phyloP scores from a whole-genome alignment of 2,888 invertebrate species.

The Amblyjoppa proteus region DNA sequence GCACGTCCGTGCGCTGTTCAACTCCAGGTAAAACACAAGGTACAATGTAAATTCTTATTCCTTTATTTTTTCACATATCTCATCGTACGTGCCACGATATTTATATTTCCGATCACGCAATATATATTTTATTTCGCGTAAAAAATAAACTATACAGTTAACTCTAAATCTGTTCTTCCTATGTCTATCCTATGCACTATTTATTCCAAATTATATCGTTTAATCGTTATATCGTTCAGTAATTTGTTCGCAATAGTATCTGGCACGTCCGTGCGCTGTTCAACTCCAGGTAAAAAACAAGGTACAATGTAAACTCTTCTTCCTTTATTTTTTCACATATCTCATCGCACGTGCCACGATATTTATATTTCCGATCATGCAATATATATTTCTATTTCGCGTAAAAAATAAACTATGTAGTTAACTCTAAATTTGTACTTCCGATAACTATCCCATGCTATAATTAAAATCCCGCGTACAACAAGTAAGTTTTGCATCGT shows the following conservation, averaged over 20 bases:
- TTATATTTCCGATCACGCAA: slow-evolving; percentile 30
- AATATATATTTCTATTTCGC: slow-evolving; percentile 8
- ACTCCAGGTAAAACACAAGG: slow-evolving; percentile 17
- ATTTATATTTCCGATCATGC: slow-evolving; percentile 31
- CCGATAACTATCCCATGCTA: not conserved
- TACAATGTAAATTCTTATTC: slow-evolving; percentile 9
- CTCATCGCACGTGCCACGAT: slow-evolving; percentile 13
- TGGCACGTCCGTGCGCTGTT: slow-evolving; percentile 5
- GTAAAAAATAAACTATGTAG: slow-evolving; percentile 38
- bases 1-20: slow-evolving; percentile 5
- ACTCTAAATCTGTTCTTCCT: not conserved
- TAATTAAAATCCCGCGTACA: not conserved
- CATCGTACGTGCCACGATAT: slow-evolving; percentile 17
- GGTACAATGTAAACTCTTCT: slow-evolving; percentile 15
- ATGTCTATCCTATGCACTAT: not conserved
- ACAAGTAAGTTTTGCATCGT: not conserved
- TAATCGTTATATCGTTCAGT: not conserved
- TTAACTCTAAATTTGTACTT: slow-evolving; percentile 1
- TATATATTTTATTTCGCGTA: slow-evolving; percentile 14
- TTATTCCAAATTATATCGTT: not conserved
- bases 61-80: slow-evolving; percentile 2
- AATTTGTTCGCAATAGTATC: not conserved
- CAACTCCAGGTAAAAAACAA: slow-evolving; percentile 14
- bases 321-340: slow-evolving; percentile 14
- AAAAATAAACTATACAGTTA: slow-evolving; percentile 39